Base-by-base conservation (phyloP, 2,888 invertebrate species). In the Operophtera brumata region DNA sequence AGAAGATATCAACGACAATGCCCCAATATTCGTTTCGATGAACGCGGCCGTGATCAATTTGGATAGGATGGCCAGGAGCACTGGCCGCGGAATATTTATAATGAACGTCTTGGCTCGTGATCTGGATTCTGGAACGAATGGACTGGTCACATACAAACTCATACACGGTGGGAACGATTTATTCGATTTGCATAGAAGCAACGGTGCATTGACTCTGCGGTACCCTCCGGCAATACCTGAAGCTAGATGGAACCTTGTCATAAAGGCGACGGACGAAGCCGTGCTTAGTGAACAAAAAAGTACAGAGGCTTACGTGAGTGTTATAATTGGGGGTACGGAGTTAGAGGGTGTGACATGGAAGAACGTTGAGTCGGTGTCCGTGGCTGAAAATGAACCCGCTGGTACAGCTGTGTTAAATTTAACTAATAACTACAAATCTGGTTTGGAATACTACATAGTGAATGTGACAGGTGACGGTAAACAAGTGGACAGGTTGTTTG, bases 1-100 rank as follows among this genome's bases (percentile, higher is more conserved):
- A 6, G 96, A 97, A 80, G 97, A 98, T 79, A 93, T 97, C 57
- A 98, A 98, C 79, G 98, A 98, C 80, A 97, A 97, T 80, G 95
- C 96, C 6, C 98, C 98, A 0, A 91, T 94, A 13, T 97, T 97
- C 77, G 94, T 96, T 1, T 97, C 96, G 42, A 96, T 97, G 96
- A 96, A 96, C 70, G 96, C 97, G 0, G 97, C 96, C 0, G 92
- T 97, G n/a, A 86, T 97, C 40, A 94, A 94, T 44, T 83, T 92
- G 11, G 90, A 86, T 62, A 88, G 82, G 84, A 85, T 80, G 75
- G 91, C 78, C 51, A 77, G 82, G 72, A 82, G 80, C 62, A 82
- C 89, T 30, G 91, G 91, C 7, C 91, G 92, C 60, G 93, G 94
- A 8, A 85, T 92, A 52, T 92, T 94, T 47, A 93, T 97, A 44